These are phyloP conservation scores for Malurus elegans DNA, from an alignment of 2,113 vertebrate species.

Conservation along the genomic window DNA sequence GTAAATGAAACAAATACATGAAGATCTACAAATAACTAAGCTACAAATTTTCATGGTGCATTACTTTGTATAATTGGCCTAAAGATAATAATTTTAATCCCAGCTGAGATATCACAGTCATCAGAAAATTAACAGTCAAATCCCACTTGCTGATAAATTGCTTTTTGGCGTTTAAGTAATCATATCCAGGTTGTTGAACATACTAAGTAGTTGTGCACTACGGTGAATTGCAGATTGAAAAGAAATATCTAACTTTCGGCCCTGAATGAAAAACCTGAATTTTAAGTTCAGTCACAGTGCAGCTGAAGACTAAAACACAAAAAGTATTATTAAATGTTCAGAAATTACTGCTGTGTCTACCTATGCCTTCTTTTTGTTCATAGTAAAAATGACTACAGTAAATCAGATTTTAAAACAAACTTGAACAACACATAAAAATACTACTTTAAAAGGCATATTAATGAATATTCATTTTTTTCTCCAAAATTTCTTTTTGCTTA, in stretches of 20 bases:
- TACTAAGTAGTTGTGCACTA: not conserved
- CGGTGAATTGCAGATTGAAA: not conserved
- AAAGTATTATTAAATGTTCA: not conserved
- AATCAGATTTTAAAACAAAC: not conserved
- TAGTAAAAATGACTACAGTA: not conserved
- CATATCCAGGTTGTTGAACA: not conserved
- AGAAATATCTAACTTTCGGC: not conserved
- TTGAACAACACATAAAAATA: not conserved
- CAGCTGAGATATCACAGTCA: not conserved
- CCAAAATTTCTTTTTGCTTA: not conserved
- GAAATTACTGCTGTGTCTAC: not conserved
- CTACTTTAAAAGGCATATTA: not conserved
- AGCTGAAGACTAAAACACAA: not conserved
- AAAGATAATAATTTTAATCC: not conserved
- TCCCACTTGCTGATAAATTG: not conserved
- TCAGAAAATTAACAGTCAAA: not conserved
- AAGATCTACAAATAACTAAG: not conserved
- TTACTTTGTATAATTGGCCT: not conserved
- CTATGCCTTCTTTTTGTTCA: not conserved
- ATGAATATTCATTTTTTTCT: not conserved
- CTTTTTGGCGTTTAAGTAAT: not conserved
- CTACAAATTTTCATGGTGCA: not conserved
- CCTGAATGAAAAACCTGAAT: not conserved
- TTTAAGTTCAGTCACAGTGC: not conserved
- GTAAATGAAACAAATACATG: not conserved